Evolutionary conservation across 2,888 invertebrate species (phyloP), one percentile per base, ranked within the genome.

Genomic region (Sarcophaga rosellei): DNA sequence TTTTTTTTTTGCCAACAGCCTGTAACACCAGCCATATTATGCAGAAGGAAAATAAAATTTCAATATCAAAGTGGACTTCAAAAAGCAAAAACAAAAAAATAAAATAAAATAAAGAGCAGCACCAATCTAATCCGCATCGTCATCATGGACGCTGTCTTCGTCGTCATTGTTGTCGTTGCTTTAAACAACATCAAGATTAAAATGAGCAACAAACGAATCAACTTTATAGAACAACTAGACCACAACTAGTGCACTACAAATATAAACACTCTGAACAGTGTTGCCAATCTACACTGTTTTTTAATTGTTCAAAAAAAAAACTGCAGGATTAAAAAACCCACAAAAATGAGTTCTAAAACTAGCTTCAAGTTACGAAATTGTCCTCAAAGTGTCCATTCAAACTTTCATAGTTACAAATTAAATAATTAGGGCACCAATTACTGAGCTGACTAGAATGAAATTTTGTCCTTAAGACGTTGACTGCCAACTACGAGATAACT

Each of bases 121-220:
- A 74, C 59, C 69, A 81, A 81, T 78, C 78, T 84, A 81, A 81
- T 72, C 23, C 65, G 59, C 72, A 82, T 72, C 82, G 35, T 81
- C 85, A 74, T 74, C 77, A 53, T 72, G 44, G 75, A 61, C 17
- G 12, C 21, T 20, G 57, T 62, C 68, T 12, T 70, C 63, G 21
- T 73, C 57, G 25, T 84, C 68, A 17, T 85, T 73, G 35, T 75
- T 57, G 79, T 83, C 65, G 73, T 83, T 73, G 68, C 70, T 79
- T 70, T 74, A 65, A 84, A 84, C 84, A 78, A 62, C 84, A 86
- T 86, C 86, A 86, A 86, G 86, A 86, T 86, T 75, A 86, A 53
- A 70, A 35, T 44, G 47, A 72, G n/a, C 61, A 53, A 53, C 65
- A 74, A 77, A 73, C 57, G 62, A 63, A 59, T 25, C 73, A 74